Evolutionary conservation across 2,797 vertebrate species (phyloP).

Genomic region (Prionace glauca): DNA sequence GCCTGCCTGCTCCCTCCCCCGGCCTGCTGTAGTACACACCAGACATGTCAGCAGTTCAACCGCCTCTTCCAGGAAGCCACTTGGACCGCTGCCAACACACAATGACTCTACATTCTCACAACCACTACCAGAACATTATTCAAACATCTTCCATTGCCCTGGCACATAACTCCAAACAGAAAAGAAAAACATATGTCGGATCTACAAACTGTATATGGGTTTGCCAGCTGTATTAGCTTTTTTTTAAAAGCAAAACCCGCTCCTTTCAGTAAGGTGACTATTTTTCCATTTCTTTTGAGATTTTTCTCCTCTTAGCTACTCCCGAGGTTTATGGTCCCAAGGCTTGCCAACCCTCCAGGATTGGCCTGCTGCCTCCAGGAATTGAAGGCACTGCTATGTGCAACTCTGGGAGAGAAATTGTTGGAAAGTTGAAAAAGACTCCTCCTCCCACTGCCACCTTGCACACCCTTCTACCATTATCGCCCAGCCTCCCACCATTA

Average conservation of each 20-base stretch:
- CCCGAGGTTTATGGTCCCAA: not conserved
- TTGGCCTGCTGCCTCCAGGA: not conserved
- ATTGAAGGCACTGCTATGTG: not conserved
- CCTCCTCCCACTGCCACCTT: too few relatives aligned
- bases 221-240: not conserved
- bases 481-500: too few relatives aligned
- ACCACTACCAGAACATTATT: not conserved
- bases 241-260: not conserved
- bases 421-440: too few relatives aligned
- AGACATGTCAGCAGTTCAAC: slow-evolving; percentile 40
- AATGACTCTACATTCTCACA: not conserved
- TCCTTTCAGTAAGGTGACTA: not conserved
- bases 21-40: not conserved
- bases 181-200: not conserved
- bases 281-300: not conserved
- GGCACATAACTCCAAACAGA: not conserved
- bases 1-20: not conserved
- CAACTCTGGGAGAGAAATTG: not conserved
- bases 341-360: not conserved
- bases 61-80: slow-evolving; percentile 44
- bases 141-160: not conserved
- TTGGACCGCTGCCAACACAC: slow-evolving; percentile 32
- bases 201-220: not conserved
- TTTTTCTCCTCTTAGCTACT: not conserved
- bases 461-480: too few relatives aligned